Evolutionary conservation across 1,140 invertebrate species (phyloP), one percentile per base, ranked within the genome.

Genomic region (Drosophila sulfurigaster): DNA sequence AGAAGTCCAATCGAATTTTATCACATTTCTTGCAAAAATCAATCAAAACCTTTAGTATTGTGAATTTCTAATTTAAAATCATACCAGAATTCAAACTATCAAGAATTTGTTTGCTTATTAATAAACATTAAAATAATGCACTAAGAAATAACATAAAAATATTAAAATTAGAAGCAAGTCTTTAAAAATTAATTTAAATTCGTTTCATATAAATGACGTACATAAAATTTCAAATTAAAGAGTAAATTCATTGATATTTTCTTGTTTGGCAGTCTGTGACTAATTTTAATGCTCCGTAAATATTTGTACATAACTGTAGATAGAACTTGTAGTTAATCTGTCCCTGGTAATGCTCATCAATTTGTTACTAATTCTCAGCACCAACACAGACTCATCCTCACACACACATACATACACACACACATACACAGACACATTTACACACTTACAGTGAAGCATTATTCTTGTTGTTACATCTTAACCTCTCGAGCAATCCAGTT

Each of bases 321-420:
- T n/a, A 13, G n/a, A 13, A 43, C 41, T 51, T 48, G 11, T 64
- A 16, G 45, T 38, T 43, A 43, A 11, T n/a, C 48, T 59, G 45
- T 66, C 35, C 62, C 38, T 28, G 35, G 13, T 38, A 52, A 51
- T 54, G 30, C n/a, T 51, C 10, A 35, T 11, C n/a, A 15, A 56
- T 11, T 41, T 64, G 30, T 71, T 56, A 71, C 68, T 71, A 71
- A 71, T 28, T 56, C 41, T 48, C 71, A 54, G 48, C 56, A 73
- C 45, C 43, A 20, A 5, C 54, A 73, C 58, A 52, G 5, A 48
- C 41, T 13, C 60, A 71, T 20, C 5, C n/a, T 49, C 28, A 62
- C 43, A 32, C 11, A 62, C 41, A n/a, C 16, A 48, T 7, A 62
- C 7, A 49, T 8, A 10, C 5, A 30, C 49, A 54, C n/a, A 45